Conservation (phyloP, 2,113 vertebrate species). For the Orycteropus afer region DNA sequence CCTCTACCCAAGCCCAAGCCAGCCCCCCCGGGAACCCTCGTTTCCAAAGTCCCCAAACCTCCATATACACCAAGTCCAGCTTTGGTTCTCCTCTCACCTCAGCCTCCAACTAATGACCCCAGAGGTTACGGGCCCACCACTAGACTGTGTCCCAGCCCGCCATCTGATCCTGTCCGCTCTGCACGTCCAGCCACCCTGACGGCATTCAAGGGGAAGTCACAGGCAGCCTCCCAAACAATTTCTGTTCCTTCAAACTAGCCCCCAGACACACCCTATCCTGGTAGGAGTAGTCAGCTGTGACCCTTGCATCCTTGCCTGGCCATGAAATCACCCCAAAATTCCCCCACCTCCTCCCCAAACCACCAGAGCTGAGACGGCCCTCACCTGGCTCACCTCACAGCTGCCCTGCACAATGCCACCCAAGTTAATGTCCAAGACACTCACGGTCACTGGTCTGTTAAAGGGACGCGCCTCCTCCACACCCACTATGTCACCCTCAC, state of each 20-base stretch:
- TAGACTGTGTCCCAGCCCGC: not conserved
- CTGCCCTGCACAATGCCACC: not conserved
- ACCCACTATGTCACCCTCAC: no score
- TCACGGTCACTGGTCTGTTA: not conserved
- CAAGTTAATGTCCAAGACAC: not conserved
- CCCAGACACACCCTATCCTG: not conserved
- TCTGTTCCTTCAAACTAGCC: not conserved
- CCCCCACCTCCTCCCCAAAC: not conserved
- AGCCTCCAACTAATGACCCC: not conserved
- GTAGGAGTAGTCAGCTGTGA: not conserved
- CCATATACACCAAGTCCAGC: not conserved
- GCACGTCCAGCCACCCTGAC: no score
- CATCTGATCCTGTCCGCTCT: not conserved
- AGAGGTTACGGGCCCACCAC: not conserved
- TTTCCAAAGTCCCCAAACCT: not conserved
- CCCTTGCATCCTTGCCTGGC: not conserved
- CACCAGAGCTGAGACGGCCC: not conserved
- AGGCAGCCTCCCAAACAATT: not conserved
- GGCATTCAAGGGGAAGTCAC: not conserved
- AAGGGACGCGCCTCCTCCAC: not conserved
- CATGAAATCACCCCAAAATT: not conserved
- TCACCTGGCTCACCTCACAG: not conserved
- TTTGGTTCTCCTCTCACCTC: not conserved
- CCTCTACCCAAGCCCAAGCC: not conserved
- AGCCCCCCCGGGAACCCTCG: no score